phyloP scores from a whole-genome alignment of 2,113 vertebrate species.

The Malurus alboscapulatus region DNA sequence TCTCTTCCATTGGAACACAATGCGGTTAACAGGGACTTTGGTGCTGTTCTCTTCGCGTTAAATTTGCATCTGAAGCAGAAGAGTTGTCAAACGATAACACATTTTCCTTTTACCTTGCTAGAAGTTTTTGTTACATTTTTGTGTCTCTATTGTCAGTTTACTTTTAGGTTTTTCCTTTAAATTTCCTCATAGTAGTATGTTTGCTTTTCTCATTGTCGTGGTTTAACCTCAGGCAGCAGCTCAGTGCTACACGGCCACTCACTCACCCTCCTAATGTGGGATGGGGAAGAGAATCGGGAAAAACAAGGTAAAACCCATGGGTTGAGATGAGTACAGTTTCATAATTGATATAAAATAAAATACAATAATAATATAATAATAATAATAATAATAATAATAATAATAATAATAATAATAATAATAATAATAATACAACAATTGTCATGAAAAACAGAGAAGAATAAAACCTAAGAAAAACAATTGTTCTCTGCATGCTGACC shows the following conservation, averaged over 20 bases:
- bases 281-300: neutral
- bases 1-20: neutral
- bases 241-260: neutral
- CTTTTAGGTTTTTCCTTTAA: neutral
- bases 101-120: neutral
- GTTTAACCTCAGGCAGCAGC: neutral
- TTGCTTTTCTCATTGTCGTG: neutral
- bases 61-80: neutral
- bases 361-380: neutral
- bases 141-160: neutral
- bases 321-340: neutral
- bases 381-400: neutral
- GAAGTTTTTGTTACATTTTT: neutral
- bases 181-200: accelerated
- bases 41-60: accelerated
- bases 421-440: neutral
- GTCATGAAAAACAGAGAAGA: neutral
- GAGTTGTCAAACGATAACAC: neutral
- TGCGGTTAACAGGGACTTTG: neutral
- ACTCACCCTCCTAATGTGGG: neutral
- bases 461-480: neutral
- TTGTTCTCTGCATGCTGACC: neutral
- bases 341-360: neutral
- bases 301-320: neutral
- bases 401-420: neutral